Base-by-base conservation (phyloP, 2,113 vertebrate genomes). In the Bubo scandiacus region DNA sequence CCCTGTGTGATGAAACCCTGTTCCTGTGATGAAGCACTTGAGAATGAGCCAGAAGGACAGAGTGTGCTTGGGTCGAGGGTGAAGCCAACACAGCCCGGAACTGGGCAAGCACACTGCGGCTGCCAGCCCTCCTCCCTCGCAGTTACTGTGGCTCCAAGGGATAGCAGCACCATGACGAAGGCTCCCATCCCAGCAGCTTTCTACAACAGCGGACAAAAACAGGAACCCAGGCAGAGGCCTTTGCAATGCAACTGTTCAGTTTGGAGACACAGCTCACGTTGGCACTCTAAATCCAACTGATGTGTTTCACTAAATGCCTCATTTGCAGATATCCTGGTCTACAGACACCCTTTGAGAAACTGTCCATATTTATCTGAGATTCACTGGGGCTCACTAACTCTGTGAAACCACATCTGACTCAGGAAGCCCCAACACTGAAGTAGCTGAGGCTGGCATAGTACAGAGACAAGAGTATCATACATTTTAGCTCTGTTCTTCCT, bases 101-200 rank as follows among this genome's bases (percentile, higher is more conserved):
- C 12, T 2, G 1, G 11, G 30, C 27, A 67, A 63, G 42, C 0
- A 0, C 14, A 4, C 5, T 25, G 42, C 1, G 1, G 14, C 63
- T 92, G 40, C 54, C 45, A 65, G 43, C 25, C 29, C 47, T 72
- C 1, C 0, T 63, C 30, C 19, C 17, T 61, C 4, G 2, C 40
- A n/a, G 25, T 42, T 34, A 9, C 49, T 38, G 25, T 1, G 2
- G 23, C n/a, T 55, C 20, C 1, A 0, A 18, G 12, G 16, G 19
- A 32, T 23, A 25, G 36, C 17, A 86, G 54, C 15, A 18, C 26
- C 0, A 3, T 29, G 63, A 43, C 5, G 12, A 77, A 45, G 2
- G 5, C 4, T 72, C 22, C 40, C 7, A n/a, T 67, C 18, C 10
- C 52, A 49, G 52, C 18, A 58, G 32, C 54, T 15, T 77, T 47